Evolutionary conservation across 1,140 invertebrate genomes (phyloP).

Genomic region (Bombus haemorrhoidalis): DNA sequence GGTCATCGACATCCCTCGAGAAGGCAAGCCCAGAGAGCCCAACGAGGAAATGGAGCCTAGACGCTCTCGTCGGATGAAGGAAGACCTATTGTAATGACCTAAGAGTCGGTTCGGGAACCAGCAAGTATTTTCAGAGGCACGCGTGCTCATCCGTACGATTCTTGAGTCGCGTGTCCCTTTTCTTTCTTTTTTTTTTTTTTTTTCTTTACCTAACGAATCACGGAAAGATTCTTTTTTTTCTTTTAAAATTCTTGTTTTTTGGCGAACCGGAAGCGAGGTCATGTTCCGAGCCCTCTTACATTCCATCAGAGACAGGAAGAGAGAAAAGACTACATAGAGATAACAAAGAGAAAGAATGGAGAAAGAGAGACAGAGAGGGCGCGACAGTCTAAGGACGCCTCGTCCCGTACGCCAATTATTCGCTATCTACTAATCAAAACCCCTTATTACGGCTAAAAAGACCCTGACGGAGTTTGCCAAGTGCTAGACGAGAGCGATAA

Average conservation of each 20-base stretch:
- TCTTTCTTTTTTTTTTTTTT: not conserved
- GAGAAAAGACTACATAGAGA: not conserved
- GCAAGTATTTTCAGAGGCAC: slow-evolving; percentile 29
- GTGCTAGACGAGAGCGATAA: slow-evolving; percentile 55
- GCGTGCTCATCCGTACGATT: slow-evolving; percentile 9
- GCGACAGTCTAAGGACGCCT: slow-evolving; percentile 54
- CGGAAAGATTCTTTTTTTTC: too few relatives aligned
- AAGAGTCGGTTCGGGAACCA: slow-evolving; percentile 66
- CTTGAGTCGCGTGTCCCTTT: slow-evolving; percentile 15
- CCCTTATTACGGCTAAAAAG: slow-evolving; percentile 53
- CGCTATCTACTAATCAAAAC: slow-evolving; percentile 66
- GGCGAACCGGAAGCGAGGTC: slow-evolving; percentile 47
- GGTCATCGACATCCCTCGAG: not conserved
- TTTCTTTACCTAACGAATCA: too few relatives aligned
- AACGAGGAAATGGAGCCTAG: not conserved
- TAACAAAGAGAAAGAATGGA: not conserved
- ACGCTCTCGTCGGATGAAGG: slow-evolving; percentile 55
- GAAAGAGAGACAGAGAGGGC: slow-evolving; percentile 19
- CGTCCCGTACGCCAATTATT: slow-evolving; percentile 60
- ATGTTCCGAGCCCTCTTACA: slow-evolving; percentile 3
- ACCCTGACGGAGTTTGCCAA: slow-evolving; percentile 69
- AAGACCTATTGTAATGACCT: slow-evolving; percentile 64
- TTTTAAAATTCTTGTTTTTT: not conserved
- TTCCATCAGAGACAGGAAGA: not conserved
- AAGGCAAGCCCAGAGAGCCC: slow-evolving; percentile 24